phyloP scores from a whole-genome alignment of 2,113 vertebrate species.

The Serinus canaria region DNA sequence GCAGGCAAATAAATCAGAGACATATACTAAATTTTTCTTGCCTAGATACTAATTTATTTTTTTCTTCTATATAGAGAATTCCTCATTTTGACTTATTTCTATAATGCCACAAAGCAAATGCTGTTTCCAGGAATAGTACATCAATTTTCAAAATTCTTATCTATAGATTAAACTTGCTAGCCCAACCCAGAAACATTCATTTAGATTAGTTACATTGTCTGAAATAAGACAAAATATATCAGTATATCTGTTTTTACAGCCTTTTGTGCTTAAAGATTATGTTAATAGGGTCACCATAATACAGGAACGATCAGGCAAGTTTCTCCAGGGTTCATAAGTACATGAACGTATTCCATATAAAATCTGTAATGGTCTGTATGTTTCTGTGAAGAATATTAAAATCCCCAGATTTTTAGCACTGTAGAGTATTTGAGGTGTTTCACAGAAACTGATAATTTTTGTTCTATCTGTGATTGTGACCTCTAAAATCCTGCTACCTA shows the following conservation, averaged over 20 bases:
- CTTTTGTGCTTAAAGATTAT: not conserved
- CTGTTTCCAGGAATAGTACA: not conserved
- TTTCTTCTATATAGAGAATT: not conserved
- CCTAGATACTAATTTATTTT: not conserved
- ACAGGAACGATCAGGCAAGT: not conserved
- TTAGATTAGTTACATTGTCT: not conserved
- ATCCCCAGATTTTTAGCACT: not conserved
- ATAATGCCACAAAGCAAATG: not conserved
- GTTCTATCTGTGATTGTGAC: not conserved
- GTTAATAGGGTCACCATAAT: not conserved
- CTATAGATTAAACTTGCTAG: not conserved
- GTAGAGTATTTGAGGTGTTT: not conserved
- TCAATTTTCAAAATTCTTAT: not conserved
- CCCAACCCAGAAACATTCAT: not conserved
- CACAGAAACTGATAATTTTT: not conserved
- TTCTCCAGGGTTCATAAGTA: not conserved
- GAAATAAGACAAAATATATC: not conserved
- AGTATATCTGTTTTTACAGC: not conserved
- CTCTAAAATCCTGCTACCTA: not conserved
- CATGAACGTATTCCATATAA: not conserved
- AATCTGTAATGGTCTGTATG: not conserved
- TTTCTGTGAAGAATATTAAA: not conserved
- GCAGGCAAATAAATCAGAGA: not conserved
- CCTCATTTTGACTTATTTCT: not conserved
- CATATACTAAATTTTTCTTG: not conserved